Conservation (phyloP, 2,797 vertebrate genomes). For the Neosilurus hyrtlii region DNA sequence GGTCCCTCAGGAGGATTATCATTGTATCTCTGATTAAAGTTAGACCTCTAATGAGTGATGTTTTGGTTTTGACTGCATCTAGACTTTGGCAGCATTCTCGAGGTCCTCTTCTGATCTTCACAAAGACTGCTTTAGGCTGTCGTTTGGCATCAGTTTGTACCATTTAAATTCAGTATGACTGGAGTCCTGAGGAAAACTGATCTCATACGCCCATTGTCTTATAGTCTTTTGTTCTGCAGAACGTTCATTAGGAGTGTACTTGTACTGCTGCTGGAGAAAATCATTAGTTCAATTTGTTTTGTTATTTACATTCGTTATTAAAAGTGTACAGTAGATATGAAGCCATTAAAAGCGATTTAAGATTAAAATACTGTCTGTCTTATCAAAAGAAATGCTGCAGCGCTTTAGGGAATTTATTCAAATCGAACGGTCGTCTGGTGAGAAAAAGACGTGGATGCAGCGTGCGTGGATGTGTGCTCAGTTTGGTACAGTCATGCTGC, state of each 20-base stretch:
- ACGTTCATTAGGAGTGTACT: conserved; percentile 47
- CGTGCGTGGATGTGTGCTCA: background rate
- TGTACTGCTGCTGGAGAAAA: conserved; percentile 67
- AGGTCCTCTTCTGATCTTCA: conserved; percentile 33
- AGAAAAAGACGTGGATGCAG: conserved; percentile 6
- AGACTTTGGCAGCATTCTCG: conserved; percentile 33
- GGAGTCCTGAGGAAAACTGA: conserved; percentile 28
- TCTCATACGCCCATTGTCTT: conserved; percentile 63
- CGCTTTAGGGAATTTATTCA: conserved; percentile 31
- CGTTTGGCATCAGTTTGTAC: conserved; percentile 41
- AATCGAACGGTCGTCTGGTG: background rate
- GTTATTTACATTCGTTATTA: conserved; percentile 22
- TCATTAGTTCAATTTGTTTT: conserved; percentile 76
- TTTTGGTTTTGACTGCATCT: conserved; percentile 35
- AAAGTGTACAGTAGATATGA: conserved; percentile 61
- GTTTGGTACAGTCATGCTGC: background rate
- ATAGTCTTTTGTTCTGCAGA: conserved; percentile 61
- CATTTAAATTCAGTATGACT: conserved; percentile 30
- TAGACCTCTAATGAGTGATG: conserved; percentile 43
- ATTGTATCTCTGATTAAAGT: conserved; percentile 51
- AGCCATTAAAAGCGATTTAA: conserved; percentile 67
- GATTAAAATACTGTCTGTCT: conserved; percentile 51
- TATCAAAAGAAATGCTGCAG: conserved; percentile 40
- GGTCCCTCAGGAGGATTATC: conserved; percentile 45
- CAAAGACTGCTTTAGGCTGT: conserved; percentile 38